Evolutionary conservation across 2,888 invertebrate species (phyloP).

Genomic region (Tetragnatha montana): DNA sequence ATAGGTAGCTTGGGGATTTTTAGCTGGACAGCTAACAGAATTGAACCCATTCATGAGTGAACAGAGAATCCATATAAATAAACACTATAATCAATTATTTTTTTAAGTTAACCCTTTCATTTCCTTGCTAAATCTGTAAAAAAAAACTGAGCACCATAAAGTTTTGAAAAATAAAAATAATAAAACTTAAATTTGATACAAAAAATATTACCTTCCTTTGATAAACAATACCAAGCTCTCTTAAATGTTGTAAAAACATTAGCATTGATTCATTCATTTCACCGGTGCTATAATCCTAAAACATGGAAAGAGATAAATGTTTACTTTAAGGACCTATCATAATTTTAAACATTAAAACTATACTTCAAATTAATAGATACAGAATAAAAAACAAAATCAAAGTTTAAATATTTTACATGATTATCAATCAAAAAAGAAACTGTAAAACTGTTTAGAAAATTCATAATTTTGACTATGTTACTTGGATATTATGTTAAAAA

Average conservation of each 20-base stretch:
- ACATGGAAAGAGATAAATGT: neutral
- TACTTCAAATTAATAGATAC: too few species aligned
- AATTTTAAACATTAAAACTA: neutral
- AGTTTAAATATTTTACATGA: neutral
- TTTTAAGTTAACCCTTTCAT: slow-evolving; percentile 63
- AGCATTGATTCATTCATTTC: slow-evolving; percentile 91
- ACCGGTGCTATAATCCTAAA: slow-evolving; percentile 95
- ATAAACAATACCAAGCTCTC: slow-evolving; percentile 98
- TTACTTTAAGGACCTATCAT: neutral
- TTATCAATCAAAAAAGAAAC: neutral
- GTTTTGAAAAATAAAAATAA: slow-evolving; percentile 35
- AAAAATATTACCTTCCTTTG: slow-evolving; percentile 86
- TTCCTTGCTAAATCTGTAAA: too few species aligned
- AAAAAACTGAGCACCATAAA: too few species aligned
- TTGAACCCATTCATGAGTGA: too few species aligned
- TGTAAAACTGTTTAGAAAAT: neutral
- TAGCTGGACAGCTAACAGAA: too few species aligned
- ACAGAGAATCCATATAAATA: too few species aligned
- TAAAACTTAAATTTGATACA: neutral
- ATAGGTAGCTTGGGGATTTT: too few species aligned
- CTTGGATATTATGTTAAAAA: neutral
- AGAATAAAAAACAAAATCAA: neutral
- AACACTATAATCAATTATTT: slow-evolving; percentile 7
- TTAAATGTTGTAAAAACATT: slow-evolving; percentile 93
- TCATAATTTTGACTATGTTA: neutral